Conservation (phyloP, 1,140 invertebrate species). For the Neodiprion fabricii region DNA sequence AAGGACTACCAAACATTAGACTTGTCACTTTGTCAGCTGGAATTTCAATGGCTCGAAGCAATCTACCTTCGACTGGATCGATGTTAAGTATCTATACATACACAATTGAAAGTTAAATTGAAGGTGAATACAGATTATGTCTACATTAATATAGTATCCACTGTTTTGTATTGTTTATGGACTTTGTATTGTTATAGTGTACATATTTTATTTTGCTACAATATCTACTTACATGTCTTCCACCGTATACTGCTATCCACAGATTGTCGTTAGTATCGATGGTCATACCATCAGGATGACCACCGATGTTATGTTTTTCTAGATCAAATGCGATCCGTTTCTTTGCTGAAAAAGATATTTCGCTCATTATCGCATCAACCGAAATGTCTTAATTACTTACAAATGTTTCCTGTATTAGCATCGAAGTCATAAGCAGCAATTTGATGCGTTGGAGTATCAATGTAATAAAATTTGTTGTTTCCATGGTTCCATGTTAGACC, state of each 20-base stretch:
- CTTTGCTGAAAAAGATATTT: conserved; percentile 49
- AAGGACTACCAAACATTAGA: conserved; percentile 66
- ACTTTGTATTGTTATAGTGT: neutral
- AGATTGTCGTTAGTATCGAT: conserved; percentile 70
- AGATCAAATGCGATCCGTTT: conserved; percentile 57
- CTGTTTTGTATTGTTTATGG: no score
- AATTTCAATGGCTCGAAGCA: conserved; percentile 67
- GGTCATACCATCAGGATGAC: conserved; percentile 75
- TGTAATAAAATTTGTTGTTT: conserved; percentile 77
- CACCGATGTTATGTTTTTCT: conserved; percentile 52
- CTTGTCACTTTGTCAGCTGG: conserved; percentile 71
- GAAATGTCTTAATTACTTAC: conserved; percentile 60
- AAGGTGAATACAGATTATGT: conserved; percentile 3
- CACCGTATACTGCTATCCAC: conserved; percentile 70
- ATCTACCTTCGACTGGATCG: conserved; percentile 60
- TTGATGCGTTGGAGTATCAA: conserved; percentile 72
- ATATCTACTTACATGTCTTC: conserved; percentile 53
- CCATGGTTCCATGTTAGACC: conserved; percentile 80
- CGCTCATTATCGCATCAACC: neutral
- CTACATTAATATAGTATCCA: no score
- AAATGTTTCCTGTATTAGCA: conserved; percentile 68
- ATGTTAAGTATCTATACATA: conserved; percentile 61
- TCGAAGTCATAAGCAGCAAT: conserved; percentile 80
- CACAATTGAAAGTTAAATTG: neutral
- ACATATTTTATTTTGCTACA: conserved; percentile 11